Percentiles rank a stretch among this genome's conserved stretches.
These are phyloP conservation scores for Euura lappo DNA, from an alignment of 1,140 invertebrate genomes.

Conservation along the genomic window DNA sequence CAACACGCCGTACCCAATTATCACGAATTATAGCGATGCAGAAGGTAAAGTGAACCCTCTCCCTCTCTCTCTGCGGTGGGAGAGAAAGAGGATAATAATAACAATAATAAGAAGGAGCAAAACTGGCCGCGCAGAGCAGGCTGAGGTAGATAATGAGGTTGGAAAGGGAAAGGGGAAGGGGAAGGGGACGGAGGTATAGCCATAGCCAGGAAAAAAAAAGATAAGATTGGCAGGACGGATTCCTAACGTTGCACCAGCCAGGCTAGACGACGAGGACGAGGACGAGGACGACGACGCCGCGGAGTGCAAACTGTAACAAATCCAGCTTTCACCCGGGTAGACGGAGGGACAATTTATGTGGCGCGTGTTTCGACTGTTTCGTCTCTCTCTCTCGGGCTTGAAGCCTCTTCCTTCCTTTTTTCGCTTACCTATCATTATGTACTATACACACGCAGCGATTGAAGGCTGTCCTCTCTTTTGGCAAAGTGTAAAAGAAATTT, in stretches of 20 bases:
- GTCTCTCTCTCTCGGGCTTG: slow-evolving; percentile 11
- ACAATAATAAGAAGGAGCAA: slow-evolving; percentile 16
- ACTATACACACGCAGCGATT: too few species aligned
- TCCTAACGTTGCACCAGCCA: neutral
- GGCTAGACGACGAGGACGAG: slow-evolving; percentile 43
- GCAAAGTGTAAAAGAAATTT: too few species aligned
- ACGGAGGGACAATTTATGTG: slow-evolving; percentile 62
- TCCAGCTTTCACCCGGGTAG: slow-evolving; percentile 60
- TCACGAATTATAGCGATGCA: slow-evolving; percentile 7
- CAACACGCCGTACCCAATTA: slow-evolving; percentile 6
- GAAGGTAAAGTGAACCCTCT: neutral
- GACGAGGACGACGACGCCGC: slow-evolving; percentile 22
- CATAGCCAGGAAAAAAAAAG: slow-evolving; percentile 14
- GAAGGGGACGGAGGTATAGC: slow-evolving; percentile 22
- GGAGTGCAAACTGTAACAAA: slow-evolving; percentile 62
- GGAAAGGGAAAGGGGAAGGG: slow-evolving; percentile 23
- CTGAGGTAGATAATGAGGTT: slow-evolving; percentile 44
- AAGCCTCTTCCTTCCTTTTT: neutral
- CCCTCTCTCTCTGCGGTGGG: neutral
- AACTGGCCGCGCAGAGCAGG: slow-evolving; percentile 15
- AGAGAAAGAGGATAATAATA: slow-evolving; percentile 7
- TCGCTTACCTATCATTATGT: too few species aligned
- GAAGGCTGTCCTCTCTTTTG: too few species aligned
- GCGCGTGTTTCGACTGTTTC: slow-evolving; percentile 56
- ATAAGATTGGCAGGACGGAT: slow-evolving; percentile 24